Evolutionary conservation across 2,113 vertebrate species (phyloP).

Genomic region (Lipophrys pholis): DNA sequence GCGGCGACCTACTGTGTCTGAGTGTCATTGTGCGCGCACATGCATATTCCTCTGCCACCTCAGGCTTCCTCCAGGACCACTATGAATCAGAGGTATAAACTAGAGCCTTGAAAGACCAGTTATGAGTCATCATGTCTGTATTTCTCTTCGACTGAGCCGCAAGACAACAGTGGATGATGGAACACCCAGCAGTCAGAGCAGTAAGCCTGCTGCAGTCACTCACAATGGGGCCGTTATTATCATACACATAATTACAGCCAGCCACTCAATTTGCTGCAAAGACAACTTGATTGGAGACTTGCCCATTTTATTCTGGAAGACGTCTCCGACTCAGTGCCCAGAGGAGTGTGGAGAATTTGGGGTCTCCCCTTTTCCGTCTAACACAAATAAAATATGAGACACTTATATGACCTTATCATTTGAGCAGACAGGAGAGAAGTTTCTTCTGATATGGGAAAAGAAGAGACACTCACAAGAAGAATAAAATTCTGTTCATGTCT

Average conservation of each 20-base stretch:
- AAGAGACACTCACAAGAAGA: background rate
- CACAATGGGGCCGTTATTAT: slow-evolving; percentile 64
- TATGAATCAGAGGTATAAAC: slow-evolving; percentile 61
- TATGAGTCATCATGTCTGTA: slow-evolving; percentile 67
- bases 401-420: background rate
- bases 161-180: slow-evolving; percentile 59
- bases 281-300: slow-evolving; percentile 59
- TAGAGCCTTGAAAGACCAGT: slow-evolving; percentile 54
- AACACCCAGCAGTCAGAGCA: slow-evolving; percentile 59
- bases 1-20: slow-evolving; percentile 32
- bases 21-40: slow-evolving; percentile 5
- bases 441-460: slow-evolving; percentile 2
- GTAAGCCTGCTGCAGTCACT: slow-evolving; percentile 39
- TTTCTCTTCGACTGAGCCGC: slow-evolving; percentile 46
- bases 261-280: slow-evolving; percentile 52
- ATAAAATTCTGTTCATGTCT: background rate
- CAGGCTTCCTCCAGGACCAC: slow-evolving; percentile 44
- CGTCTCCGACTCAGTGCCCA: slow-evolving; percentile 17
- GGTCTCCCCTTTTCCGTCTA: background rate
- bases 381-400: background rate
- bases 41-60: slow-evolving; percentile 34
- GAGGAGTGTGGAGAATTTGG: slow-evolving; percentile 4
- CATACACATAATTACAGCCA: slow-evolving; percentile 67
- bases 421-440: background rate
- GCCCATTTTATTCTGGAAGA: slow-evolving; percentile 27